Evolutionary conservation across 2,888 invertebrate genomes (phyloP), one percentile per base, ranked within the genome.

Genomic region (Leucophora obtusa): DNA sequence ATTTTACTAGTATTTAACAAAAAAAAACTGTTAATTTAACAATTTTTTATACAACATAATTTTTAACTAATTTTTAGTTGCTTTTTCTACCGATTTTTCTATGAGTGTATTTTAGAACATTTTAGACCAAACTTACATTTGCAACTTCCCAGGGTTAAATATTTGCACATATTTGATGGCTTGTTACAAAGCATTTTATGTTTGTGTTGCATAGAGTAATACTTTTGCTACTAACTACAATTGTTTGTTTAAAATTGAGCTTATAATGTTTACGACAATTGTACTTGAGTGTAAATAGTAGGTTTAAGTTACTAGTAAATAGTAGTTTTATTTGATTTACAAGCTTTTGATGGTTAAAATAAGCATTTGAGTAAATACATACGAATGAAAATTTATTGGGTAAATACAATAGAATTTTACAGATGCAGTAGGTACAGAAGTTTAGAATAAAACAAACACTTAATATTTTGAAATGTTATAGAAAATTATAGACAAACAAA

Each of bases 251-350:
- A n/a, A n/a, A 47, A 47, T 47, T 47, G 14, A n/a, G n/a, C 43
- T n/a, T n/a, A 47, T 47, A 47, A 47, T 47, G 43, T 47, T n/a
- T 47, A 47, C 2, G 14, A 14, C n/a, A n/a, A 47, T 47, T 47
- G 43, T 47, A n/a, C 43, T 47, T 47, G n/a, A 47, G 43, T 47
- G 43, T 47, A 47, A 47, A n/a, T 47, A 47, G 43, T 47, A 47
- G 43, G n/a, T 14, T 47, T n/a, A 47, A 47, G 43, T 47, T 47
- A 14, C n/a, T 47, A 47, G 14, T 38, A 28, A 38, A n/a, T 47
- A 47, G n/a, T 47, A 47, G n/a, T 47, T 47, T n/a, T 47, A 47
- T 47, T 47, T 47, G 43, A 47, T 47, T 47, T n/a, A 47, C 43
- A 47, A 47, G 43, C 43, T 47, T 47, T 47, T n/a, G 43, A 14